A percentile compares a stretch with the other conserved stretches of the same genome.
These are phyloP conservation scores for Oppia nitens DNA, from an alignment of 1,140 invertebrate genomes.

Conservation along the genomic window DNA sequence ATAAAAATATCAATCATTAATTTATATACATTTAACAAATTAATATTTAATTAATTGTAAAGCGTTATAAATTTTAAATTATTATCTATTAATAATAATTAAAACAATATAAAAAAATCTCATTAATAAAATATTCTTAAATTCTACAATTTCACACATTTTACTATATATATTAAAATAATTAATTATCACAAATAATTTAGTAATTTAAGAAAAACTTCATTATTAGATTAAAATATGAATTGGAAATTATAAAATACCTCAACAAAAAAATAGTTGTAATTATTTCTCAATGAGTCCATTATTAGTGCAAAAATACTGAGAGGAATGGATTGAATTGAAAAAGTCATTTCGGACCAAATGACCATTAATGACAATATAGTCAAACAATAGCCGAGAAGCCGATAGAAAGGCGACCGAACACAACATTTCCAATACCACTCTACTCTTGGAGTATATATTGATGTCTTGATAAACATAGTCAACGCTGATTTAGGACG, in stretches of 20 bases:
- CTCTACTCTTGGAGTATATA: constrained; percentile 33
- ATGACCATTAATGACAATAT: constrained; percentile 74
- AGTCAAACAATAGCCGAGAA: constrained; percentile 50
- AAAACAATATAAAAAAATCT: no score
- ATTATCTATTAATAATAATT: no score
- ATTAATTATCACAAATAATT: background rate
- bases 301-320: constrained; percentile 90
- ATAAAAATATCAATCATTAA: constrained; percentile 14
- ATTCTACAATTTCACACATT: no score
- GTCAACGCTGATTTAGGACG: constrained; percentile 40
- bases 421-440: constrained; percentile 89
- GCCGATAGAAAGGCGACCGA: constrained; percentile 51
- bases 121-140: no score
- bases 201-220: background rate
- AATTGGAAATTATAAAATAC: constrained; percentile 35
- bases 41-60: no score
- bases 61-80: no score
- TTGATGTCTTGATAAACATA: constrained; percentile 33
- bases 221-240: background rate
- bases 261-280: constrained; percentile 90
- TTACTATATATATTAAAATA: no score
- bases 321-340: constrained; percentile 57
- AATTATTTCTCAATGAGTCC: constrained; percentile 52
- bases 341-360: constrained; percentile 97
- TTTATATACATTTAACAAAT: no score